Conservation (phyloP, 2,888 invertebrate species). For the Aproaerema taeniolella region DNA sequence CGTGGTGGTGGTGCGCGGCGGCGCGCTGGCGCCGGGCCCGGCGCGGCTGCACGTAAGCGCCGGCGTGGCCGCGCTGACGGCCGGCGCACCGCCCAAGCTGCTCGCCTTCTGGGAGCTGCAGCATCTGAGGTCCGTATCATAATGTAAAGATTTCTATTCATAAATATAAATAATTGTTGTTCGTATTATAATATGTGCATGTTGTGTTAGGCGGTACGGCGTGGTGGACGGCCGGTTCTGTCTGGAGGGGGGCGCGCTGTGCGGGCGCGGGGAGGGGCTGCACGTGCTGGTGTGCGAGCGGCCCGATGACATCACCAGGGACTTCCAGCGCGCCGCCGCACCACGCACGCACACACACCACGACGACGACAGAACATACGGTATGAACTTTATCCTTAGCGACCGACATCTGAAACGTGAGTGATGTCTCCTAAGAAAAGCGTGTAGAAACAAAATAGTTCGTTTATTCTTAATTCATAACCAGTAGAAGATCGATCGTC, state of each 20-base stretch:
- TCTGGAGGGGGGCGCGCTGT: conserved; percentile 92
- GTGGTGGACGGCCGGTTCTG: conserved; percentile 92
- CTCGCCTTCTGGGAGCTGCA: conserved; percentile 83
- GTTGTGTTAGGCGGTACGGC: conserved; percentile 92
- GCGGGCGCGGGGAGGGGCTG: conserved; percentile 89
- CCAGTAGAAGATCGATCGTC: too few relatives aligned
- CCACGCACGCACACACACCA: too few relatives aligned
- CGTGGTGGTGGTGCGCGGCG: conserved; percentile 44
- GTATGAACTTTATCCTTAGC: too few relatives aligned
- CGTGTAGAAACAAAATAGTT: too few relatives aligned
- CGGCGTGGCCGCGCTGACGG: conserved; percentile 86
- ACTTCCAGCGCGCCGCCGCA: conserved; percentile 84
- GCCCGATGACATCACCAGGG: conserved; percentile 83
- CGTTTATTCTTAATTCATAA: too few relatives aligned
- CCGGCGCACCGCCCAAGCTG: conserved; percentile 88
- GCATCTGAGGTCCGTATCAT: too few relatives aligned
- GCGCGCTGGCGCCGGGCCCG: conserved; percentile 85
- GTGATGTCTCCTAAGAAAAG: too few relatives aligned
- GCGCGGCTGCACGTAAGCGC: conserved; percentile 89
- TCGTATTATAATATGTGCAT: too few relatives aligned
- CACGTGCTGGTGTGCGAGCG: conserved; percentile 87
- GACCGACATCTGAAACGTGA: too few relatives aligned
- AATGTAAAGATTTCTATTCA: too few relatives aligned
- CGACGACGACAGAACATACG: too few relatives aligned
- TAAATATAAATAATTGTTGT: too few relatives aligned